phyloP scores from a whole-genome alignment of 2,888 invertebrate genomes.

The Lasioglossum malachurum region DNA sequence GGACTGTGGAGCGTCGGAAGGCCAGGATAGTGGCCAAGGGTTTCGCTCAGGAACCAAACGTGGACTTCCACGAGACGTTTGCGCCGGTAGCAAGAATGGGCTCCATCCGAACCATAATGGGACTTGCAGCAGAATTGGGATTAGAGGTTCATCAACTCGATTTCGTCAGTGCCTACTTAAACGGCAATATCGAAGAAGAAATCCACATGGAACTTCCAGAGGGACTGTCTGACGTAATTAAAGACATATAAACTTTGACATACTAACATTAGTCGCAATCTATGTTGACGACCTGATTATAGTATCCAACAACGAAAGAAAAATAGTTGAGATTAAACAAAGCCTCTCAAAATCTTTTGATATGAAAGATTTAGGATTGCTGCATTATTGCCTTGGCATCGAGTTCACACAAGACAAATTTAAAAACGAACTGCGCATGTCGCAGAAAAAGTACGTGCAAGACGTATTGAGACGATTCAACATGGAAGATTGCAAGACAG shows the following conservation, averaged over 20 bases:
- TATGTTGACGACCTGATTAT: slow-evolving; percentile 26
- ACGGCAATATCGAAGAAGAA: slow-evolving; percentile 19
- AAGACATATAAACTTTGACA: not conserved
- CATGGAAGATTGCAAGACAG: slow-evolving; percentile 4
- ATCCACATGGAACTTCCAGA: slow-evolving; percentile 27
- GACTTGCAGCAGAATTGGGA: not conserved
- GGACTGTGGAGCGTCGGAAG: slow-evolving; percentile 4
- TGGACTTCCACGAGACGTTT: slow-evolving; percentile 18
- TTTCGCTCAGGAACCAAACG: not conserved
- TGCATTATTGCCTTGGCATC: slow-evolving; percentile 47
- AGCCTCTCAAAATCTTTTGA: slow-evolving; percentile 32
- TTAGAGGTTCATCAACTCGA: slow-evolving; percentile 20
- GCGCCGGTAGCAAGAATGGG: not conserved
- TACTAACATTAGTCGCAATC: not conserved
- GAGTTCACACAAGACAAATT: slow-evolving; percentile 29
- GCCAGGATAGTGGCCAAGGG: slow-evolving; percentile 16
- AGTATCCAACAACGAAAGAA: not conserved
- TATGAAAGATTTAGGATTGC: slow-evolving; percentile 43
- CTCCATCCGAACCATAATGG: not conserved
- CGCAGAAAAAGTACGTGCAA: slow-evolving; percentile 47
- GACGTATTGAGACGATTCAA: slow-evolving; percentile 35
- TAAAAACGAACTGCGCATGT: slow-evolving; percentile 7
- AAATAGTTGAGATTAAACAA: not conserved
- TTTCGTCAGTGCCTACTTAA: slow-evolving; percentile 13
- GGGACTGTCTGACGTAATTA: not conserved